These are phyloP conservation scores for Spisula solida DNA, from an alignment of 2,888 invertebrate species.

Conservation along the genomic window DNA sequence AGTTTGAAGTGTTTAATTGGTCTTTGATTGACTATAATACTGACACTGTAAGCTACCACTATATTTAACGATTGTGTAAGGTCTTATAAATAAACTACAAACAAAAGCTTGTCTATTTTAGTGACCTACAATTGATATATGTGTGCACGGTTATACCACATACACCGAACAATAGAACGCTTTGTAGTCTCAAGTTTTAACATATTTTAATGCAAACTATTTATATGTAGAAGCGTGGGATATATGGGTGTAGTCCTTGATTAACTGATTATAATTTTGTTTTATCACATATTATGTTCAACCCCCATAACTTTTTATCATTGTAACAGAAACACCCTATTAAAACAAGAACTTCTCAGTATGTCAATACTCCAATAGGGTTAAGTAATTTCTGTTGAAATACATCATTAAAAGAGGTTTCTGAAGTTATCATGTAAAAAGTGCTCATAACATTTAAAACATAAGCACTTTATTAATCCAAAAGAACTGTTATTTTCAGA, in stretches of 20 bases:
- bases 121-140: neutral
- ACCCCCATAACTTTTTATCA: too few relatives aligned
- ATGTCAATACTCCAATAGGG: too few relatives aligned
- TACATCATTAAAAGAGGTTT: too few relatives aligned
- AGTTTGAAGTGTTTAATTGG: slow-evolving; percentile 15
- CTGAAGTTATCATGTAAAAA: too few relatives aligned
- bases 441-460: too few relatives aligned
- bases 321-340: too few relatives aligned
- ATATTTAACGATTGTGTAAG: neutral
- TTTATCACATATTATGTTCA: neutral
- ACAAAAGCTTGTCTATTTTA: neutral
- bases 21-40: neutral
- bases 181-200: slow-evolving; percentile 9
- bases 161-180: neutral
- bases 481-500: too few relatives aligned
- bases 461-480: too few relatives aligned
- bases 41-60: neutral
- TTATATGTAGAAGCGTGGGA: neutral
- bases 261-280: neutral
- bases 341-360: too few relatives aligned
- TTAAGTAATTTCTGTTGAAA: too few relatives aligned
- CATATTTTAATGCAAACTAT: neutral
- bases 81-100: slow-evolving; percentile 1
- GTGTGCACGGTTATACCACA: neutral
- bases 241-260: neutral